phyloP scores from a whole-genome alignment of 2,113 vertebrate species.

The Setophaga coronata region DNA sequence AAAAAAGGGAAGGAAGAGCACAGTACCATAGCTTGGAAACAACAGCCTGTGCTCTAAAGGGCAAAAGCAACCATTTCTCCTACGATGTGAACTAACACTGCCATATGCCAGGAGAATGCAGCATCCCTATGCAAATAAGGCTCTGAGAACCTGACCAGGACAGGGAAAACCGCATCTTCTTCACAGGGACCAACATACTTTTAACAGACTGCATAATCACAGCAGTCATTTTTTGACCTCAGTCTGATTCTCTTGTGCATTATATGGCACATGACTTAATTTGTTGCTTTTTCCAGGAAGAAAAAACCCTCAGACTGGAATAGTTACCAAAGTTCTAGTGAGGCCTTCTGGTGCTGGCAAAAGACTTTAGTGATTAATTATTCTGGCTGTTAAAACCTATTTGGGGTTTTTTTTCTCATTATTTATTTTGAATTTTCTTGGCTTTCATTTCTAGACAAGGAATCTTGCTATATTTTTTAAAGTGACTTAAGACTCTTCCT shows the following conservation, averaged over 20 bases:
- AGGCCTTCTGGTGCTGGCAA: background rate
- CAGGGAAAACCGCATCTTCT: background rate
- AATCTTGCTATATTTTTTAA: background rate
- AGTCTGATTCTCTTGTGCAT: background rate
- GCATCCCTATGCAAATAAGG: background rate
- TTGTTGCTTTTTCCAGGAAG: background rate
- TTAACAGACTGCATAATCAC: background rate
- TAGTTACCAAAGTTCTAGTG: background rate
- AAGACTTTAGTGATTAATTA: constrained; percentile 31
- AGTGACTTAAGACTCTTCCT: background rate
- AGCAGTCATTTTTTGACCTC: background rate
- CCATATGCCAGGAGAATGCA: background rate
- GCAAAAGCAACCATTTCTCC: background rate
- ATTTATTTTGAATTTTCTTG: background rate
- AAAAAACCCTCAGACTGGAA: background rate
- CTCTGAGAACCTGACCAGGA: background rate
- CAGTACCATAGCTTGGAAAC: background rate
- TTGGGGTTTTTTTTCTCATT: background rate
- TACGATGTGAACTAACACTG: rapidly evolving
- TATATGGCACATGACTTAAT: background rate
- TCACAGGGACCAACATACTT: background rate
- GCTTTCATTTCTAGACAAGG: background rate
- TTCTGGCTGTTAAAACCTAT: background rate
- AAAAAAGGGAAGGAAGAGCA: background rate
- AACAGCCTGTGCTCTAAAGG: background rate